Evolutionary conservation across 2,888 invertebrate genomes (phyloP), one percentile per base, ranked within the genome.

Genomic region (Morpho achilles): DNA sequence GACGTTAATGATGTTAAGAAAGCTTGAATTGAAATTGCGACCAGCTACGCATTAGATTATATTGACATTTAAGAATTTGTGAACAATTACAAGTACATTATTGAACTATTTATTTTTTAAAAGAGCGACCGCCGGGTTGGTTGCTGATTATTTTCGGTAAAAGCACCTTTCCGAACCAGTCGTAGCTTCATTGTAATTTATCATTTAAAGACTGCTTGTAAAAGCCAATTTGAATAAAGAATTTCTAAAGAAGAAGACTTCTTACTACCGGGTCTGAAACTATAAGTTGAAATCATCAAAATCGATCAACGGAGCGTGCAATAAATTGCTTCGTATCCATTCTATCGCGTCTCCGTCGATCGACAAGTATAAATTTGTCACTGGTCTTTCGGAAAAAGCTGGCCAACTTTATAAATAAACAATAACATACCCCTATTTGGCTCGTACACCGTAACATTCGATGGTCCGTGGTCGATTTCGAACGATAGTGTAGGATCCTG

Each of bases 291-390:
- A 75, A 80, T 81, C 81, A 82, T 84, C 82, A 75, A 81, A 84
- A 87, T 87, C 85, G 80, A 87, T 87, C 87, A 87, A 77, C 70
- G 72, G 79, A 77, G 77, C 80, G 79, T 80, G 74, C 76, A 78
- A 86, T 88, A 89, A 88, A 88, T 89, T 82, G 81, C 70, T 71
- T 76, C 80, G 73, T 80, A 85, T 87, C 87, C 84, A 83, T 85
- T 82, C 83, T 84, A 88, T 89, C 87, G 80, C 80, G 80, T 80
- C 80, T 74, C 77, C 67, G 74, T 66, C 78, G 76, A 84, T 86
- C 87, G 84, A 86, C 85, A 84, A 87, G 87, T 89, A 89, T 89
- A 90, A 87, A 89, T 90, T 89, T 88, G 88, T 88, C 89, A 88
- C 79, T 75, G 82, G 74, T 72, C 72, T 78, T 74, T 79, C 70